Evolutionary conservation across 2,888 invertebrate species (phyloP), one percentile per base, ranked within the genome.

Genomic region (Drosophila neonasuta): DNA sequence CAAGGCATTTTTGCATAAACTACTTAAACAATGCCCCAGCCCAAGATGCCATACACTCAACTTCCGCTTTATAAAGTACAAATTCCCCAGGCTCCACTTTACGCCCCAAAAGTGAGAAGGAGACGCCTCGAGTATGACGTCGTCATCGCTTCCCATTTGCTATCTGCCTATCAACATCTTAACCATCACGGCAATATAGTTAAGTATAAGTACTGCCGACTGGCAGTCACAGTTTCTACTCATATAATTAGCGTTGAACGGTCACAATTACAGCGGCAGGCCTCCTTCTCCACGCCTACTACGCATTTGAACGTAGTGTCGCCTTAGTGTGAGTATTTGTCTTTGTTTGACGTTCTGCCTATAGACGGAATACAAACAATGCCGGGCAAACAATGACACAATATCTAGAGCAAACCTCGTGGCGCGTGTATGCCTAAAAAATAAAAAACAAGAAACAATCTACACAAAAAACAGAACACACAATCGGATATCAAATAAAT

Each of bases 171-270:
- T 15, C 20, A 41, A 54, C 60, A 82, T 80, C 82, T 79, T 50
- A 65, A 67, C 62, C 61, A 55, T 57, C 24, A 57, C 58, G 63
- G 67, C 58, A 49, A 39, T 44, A 50, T 58, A 52, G 24, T 70
- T 49, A 50, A 56, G 59, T 17, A 30, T 20, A 46, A 61, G 64
- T 20, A 29, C 13, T 46, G 20, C 20, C 36, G 52, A 44, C 46
- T 48, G 32, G 17, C 48, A 63, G 44, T 7, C 42, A 15, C 39
- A 46, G 13, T 46, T 39, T 17, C 45, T 39, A 30, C 51, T 56
- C 46, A 63, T 61, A 69, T 70, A 80, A 80, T 80, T 80, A 80
- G 76, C 68, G 70, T 71, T 71, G 58, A 80, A 73, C 61, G 60
- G 49, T 46, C 49, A 46, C 68, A 77, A 74, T 80, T 77, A 62